Base-by-base conservation (phyloP, 2,888 invertebrate species). In the Galerucella nymphaeae region DNA sequence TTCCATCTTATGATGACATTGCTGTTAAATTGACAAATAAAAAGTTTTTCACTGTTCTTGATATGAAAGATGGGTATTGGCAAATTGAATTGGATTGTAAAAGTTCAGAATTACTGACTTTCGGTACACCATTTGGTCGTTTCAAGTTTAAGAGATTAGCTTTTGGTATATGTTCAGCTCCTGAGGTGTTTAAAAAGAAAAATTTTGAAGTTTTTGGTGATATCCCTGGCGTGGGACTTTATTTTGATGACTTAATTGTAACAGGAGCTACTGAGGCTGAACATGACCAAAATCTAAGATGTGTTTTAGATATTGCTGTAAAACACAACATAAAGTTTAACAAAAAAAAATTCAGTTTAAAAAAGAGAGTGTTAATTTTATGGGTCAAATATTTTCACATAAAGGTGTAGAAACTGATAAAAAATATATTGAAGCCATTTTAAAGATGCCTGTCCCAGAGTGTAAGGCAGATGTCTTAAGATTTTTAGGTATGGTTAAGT, bases 401-500 rank as follows among this genome's bases (percentile, higher is more conserved):
- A 53, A 72, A 20, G 72, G 73, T 16, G 66, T 61, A 6, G 30
- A 57, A n/a, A 48, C 50, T 73, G 14, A 63, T 61, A 67, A 30
- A 58, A 58, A 67, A 63, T 71, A 61, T 48, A n/a, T 23, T 30
- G 30, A 61, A 59, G 48, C 48, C 9, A 68, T 48, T 68, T 48
- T 68, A 11, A 48, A 61, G 13, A 59, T 61, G 61, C 30, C 76
- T 13, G 55, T 30, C 2, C 80, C 77, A 2, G 2, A 74, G 50
- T 67, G 66, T 45, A 76, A 75, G 62, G 48, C 45, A 18, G 73
- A 77, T 62, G 10, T 80, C 9, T 66, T 76, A 53, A 70, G 79
- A 74, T 77, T 77, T 68, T 73, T 78, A 20, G 78, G 76, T 14
- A 76, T 77, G 73, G 75, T 72, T 3, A 78, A 74, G 55, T 80